Conservation (phyloP, 2,113 vertebrate species). For the Albula glossodonta region DNA sequence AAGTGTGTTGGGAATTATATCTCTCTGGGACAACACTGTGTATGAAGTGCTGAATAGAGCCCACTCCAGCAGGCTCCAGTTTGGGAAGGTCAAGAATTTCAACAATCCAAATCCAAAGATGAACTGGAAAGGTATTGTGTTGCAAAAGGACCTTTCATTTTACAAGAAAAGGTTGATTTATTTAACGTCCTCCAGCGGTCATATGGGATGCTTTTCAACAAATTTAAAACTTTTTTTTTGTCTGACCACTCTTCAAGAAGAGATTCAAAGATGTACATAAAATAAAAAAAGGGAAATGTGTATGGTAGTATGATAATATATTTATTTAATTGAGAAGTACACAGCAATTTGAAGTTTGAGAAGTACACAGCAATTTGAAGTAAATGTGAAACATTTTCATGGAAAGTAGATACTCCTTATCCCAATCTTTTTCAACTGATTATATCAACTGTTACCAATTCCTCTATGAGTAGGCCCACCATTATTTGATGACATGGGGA, state of each 20-base stretch:
- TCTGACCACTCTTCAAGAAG: too few species aligned
- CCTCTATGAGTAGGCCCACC: background rate
- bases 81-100: conserved; percentile 9
- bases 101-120: background rate
- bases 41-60: conserved; percentile 3
- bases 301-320: too few species aligned
- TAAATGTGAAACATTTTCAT: too few species aligned
- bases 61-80: background rate
- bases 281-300: too few species aligned
- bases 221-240: background rate
- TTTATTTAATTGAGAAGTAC: background rate
- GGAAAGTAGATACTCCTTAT: background rate
- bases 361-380: background rate
- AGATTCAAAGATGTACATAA: too few species aligned
- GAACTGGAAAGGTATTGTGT: background rate
- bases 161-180: conserved; percentile 3
- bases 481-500: background rate
- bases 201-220: background rate
- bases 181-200: background rate
- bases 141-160: background rate
- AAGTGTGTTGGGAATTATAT: conserved; percentile 10
- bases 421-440: background rate
- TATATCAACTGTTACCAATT: background rate
- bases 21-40: background rate
- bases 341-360: background rate